These are phyloP conservation scores for Alosa sapidissima DNA, from an alignment of 2,797 vertebrate genomes.

Conservation along the genomic window DNA sequence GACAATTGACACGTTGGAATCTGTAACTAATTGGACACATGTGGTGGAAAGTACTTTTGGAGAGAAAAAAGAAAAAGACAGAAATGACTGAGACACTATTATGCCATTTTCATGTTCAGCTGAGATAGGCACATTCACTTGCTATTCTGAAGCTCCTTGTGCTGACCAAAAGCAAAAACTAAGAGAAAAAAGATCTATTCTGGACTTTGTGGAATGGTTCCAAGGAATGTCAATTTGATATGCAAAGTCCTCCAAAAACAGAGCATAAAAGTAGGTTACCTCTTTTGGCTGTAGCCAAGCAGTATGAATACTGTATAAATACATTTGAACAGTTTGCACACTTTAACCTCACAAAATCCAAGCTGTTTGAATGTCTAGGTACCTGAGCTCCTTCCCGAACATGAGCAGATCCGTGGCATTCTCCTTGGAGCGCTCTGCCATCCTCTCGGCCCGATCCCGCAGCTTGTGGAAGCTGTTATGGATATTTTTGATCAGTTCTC, in stretches of 20 bases:
- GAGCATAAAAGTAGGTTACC: background rate
- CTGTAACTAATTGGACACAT: background rate
- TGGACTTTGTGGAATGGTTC: background rate
- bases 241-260: background rate
- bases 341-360: background rate
- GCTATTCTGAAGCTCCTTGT: background rate
- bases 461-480: slow-evolving; percentile 93
- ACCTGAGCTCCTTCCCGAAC: slow-evolving; percentile 95
- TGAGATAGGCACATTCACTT: slow-evolving; percentile 15
- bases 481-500: slow-evolving; percentile 91
- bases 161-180: background rate
- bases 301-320: background rate
- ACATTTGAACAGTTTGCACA: background rate
- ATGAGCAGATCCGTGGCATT: slow-evolving; percentile 91
- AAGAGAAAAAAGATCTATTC: background rate
- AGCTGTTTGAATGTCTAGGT: slow-evolving; percentile 32
- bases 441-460: slow-evolving; percentile 88
- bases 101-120: background rate
- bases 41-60: background rate
- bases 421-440: slow-evolving; percentile 88
- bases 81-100: background rate
- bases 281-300: background rate
- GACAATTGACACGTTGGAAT: slow-evolving; percentile 28
- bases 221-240: background rate
- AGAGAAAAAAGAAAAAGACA: background rate